A percentile compares a stretch with the other conserved stretches of the same genome.
Conservation (phyloP, 2,888 invertebrate genomes). For the Spisula subtruncata region DNA sequence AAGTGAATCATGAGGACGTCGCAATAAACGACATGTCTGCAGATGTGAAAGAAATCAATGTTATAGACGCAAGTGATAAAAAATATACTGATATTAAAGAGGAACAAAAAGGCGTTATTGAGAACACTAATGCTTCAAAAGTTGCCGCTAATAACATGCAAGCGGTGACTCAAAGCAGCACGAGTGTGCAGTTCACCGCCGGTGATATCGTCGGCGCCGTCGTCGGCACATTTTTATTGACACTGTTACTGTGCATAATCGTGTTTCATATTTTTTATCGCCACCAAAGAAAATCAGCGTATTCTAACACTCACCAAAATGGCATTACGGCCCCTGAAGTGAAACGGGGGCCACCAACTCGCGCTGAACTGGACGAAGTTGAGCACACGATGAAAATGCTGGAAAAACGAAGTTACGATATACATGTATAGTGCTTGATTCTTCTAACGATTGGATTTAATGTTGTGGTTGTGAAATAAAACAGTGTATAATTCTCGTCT, state of each 20-base stretch:
- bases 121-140: constrained; percentile 47
- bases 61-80: constrained; percentile 44
- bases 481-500: constrained; percentile 15
- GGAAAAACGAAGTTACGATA: constrained; percentile 63
- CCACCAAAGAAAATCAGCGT: constrained; percentile 61
- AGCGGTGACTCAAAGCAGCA: constrained; percentile 51
- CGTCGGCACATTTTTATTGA: constrained; percentile 86
- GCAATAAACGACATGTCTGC: constrained; percentile 40
- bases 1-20: constrained; percentile 49
- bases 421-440: constrained; percentile 57
- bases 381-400: constrained; percentile 72
- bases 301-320: constrained; percentile 58
- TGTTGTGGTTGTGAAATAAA: constrained; percentile 40
- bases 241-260: constrained; percentile 84
- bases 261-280: constrained; percentile 81
- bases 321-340: constrained; percentile 51
- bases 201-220: constrained; percentile 87
- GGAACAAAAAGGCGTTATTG: constrained; percentile 30
- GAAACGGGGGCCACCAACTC: constrained; percentile 68
- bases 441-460: neutral
- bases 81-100: constrained; percentile 53
- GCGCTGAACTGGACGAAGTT: constrained; percentile 68
- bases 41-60: constrained; percentile 43
- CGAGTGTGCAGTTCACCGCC: constrained; percentile 78
- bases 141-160: constrained; percentile 39